phyloP scores from a whole-genome alignment of 2,797 vertebrate genomes.

The Leucoraja ocellata region DNA sequence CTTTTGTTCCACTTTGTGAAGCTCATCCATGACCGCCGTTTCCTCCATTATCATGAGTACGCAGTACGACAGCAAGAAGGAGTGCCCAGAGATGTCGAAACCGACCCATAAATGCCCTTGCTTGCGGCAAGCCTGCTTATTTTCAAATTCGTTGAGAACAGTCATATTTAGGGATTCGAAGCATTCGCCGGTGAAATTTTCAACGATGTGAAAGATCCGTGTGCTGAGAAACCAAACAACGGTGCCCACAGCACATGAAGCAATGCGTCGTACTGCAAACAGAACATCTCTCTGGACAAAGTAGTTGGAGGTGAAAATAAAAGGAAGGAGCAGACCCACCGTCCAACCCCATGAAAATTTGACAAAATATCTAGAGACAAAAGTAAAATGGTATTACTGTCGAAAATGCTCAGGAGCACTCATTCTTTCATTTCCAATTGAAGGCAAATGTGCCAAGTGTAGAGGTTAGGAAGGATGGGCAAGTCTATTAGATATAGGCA shows the following conservation, averaged over 20 bases:
- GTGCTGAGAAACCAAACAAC: conserved; percentile 77
- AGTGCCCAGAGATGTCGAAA: conserved; percentile 90
- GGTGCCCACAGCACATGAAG: conserved; percentile 71
- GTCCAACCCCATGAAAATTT: conserved; percentile 95
- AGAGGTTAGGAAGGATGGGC: too few relatives aligned
- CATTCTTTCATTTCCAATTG: background rate
- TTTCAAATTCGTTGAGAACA: conserved; percentile 46
- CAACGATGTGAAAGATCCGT: conserved; percentile 65
- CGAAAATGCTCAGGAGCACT: background rate
- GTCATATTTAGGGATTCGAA: conserved; percentile 46
- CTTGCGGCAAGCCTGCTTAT: conserved; percentile 64
- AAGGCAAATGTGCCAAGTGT: too few relatives aligned
- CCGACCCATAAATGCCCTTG: conserved; percentile 72
- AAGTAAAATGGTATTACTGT: background rate
- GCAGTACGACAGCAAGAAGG: conserved; percentile 83
- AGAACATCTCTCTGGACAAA: conserved; percentile 50
- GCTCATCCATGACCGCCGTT: conserved; percentile 62
- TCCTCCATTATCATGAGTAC: conserved; percentile 83
- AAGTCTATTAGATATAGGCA: too few relatives aligned
- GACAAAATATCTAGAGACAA: conserved; percentile 76
- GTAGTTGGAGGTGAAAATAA: conserved; percentile 71
- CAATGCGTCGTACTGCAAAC: conserved; percentile 61
- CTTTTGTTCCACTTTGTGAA: conserved; percentile 49
- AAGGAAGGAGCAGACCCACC: conserved; percentile 76
- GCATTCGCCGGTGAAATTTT: conserved; percentile 73